These are phyloP conservation scores for Pomatorhinus ruficollis DNA, from an alignment of 2,113 vertebrate genomes.

Conservation along the genomic window DNA sequence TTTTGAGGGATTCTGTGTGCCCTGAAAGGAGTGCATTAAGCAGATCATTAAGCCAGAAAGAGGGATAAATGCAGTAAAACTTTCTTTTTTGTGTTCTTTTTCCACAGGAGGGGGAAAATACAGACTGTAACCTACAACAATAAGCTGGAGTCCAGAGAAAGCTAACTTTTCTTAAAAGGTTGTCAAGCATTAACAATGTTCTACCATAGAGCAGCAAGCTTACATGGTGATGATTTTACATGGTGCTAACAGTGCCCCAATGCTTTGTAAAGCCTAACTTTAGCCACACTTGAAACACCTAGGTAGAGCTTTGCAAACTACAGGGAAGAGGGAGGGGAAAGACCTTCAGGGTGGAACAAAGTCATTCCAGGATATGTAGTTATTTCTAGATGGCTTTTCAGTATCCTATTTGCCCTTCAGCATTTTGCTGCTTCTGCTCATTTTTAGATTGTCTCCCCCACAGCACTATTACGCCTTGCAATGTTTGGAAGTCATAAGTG, in stretches of 20 bases:
- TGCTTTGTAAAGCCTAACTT: background rate
- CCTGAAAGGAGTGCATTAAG: background rate
- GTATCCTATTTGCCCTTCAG: background rate
- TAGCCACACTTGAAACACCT: background rate
- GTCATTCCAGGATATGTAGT: background rate
- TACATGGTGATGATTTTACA: background rate
- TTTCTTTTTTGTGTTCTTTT: background rate
- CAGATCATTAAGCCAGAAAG: background rate
- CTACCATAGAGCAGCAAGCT: background rate
- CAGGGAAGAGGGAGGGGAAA: fast-evolving
- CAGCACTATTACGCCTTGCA: background rate
- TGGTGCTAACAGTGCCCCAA: background rate
- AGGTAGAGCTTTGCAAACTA: background rate
- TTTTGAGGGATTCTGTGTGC: background rate
- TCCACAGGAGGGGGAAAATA: background rate
- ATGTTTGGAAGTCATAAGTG: background rate
- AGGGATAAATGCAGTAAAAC: background rate
- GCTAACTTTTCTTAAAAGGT: background rate
- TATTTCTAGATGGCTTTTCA: background rate
- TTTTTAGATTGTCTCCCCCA: background rate
- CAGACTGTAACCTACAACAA: background rate
- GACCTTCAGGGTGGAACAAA: background rate
- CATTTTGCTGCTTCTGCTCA: background rate
- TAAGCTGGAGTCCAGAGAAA: background rate
- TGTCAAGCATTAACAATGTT: background rate